Percentiles rank a stretch among this genome's conserved stretches.
phyloP scores from a whole-genome alignment of 2,113 vertebrate genomes.

The Neotragus moschatus region DNA sequence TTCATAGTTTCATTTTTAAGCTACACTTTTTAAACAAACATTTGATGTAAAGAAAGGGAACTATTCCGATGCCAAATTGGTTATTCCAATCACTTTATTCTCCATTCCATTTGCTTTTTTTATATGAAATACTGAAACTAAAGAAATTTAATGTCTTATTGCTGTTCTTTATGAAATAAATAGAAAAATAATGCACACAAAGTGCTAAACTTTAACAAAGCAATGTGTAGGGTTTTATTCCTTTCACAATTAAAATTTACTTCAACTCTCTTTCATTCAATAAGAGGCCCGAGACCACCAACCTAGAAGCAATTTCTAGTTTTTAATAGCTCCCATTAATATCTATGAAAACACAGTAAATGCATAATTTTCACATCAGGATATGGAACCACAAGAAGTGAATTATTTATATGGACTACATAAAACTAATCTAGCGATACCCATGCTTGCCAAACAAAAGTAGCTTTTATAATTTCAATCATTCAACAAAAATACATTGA shows the following conservation, averaged over 20 bases:
- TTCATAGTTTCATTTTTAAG: conserved; percentile 37
- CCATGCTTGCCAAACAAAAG: conserved; percentile 52
- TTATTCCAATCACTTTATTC: background rate
- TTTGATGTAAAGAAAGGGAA: conserved; percentile 4
- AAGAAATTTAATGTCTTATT: background rate
- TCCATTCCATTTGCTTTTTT: conserved; percentile 2
- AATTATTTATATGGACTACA: conserved; percentile 67
- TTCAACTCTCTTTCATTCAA: conserved; percentile 38
- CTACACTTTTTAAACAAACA: conserved; percentile 4
- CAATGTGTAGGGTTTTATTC: conserved; percentile 28
- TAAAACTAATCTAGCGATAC: conserved; percentile 63
- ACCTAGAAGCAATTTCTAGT: conserved; percentile 65
- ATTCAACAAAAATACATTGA: conserved; percentile 43
- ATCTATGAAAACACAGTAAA: conserved; percentile 72
- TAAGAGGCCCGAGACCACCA: conserved; percentile 55
- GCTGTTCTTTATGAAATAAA: conserved; percentile 34
- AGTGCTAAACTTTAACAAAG: conserved; percentile 41
- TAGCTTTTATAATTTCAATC: conserved; percentile 52
- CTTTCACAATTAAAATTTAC: conserved; percentile 60
- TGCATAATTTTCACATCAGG: conserved; percentile 71
- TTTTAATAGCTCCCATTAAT: conserved; percentile 72
- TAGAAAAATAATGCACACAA: background rate
- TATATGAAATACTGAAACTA: background rate
- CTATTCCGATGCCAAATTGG: background rate
- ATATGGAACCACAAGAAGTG: conserved; percentile 69